Percentiles rank a stretch among this genome's conserved stretches.
Conservation (phyloP, 37 sponge, comb jelly and placozoan genomes). For the Crambe crambe region DNA sequence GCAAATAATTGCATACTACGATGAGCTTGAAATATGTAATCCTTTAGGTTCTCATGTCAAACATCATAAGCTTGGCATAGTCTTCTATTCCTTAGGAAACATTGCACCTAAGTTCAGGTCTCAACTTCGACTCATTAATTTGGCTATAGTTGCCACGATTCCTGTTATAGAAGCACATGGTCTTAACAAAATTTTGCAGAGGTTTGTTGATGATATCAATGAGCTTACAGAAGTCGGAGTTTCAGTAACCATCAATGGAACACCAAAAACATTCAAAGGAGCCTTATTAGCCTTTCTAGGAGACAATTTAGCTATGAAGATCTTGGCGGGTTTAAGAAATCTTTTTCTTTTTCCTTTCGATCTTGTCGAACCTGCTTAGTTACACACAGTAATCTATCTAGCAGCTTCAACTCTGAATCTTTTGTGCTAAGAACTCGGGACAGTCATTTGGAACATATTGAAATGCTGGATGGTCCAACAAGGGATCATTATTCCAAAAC, state of each 20-base stretch:
- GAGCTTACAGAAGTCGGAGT: conserved; percentile 34
- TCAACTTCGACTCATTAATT: conserved; percentile 22
- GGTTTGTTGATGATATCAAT: conserved; percentile 45
- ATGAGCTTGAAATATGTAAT: conserved; percentile 63
- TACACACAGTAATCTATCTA: conserved; percentile 8
- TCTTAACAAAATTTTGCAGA: conserved; percentile 25
- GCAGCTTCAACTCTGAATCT: neutral
- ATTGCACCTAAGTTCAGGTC: conserved; percentile 41
- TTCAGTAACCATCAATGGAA: conserved; percentile 8
- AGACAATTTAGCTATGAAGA: conserved; percentile 52
- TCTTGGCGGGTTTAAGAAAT: conserved; percentile 57
- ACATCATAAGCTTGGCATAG: conserved; percentile 49
- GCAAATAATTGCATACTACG: conserved; percentile 61
- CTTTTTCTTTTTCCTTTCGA: conserved; percentile 49
- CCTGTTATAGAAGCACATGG: conserved; percentile 44
- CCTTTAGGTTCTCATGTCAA: conserved; percentile 45
- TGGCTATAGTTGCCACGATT: conserved; percentile 38
- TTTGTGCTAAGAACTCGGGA: conserved; percentile 14
- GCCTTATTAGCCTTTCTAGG: conserved; percentile 52
- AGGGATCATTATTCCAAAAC: conserved; percentile 17
- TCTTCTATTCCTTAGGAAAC: conserved; percentile 46
- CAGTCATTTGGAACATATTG: conserved; percentile 26
- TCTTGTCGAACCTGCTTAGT: conserved; percentile 51
- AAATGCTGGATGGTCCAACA: conserved; percentile 1
- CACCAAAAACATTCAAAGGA: conserved; percentile 26